Conservation (phyloP, 2,113 vertebrate genomes). For the Syngnathoides biaculeatus region DNA sequence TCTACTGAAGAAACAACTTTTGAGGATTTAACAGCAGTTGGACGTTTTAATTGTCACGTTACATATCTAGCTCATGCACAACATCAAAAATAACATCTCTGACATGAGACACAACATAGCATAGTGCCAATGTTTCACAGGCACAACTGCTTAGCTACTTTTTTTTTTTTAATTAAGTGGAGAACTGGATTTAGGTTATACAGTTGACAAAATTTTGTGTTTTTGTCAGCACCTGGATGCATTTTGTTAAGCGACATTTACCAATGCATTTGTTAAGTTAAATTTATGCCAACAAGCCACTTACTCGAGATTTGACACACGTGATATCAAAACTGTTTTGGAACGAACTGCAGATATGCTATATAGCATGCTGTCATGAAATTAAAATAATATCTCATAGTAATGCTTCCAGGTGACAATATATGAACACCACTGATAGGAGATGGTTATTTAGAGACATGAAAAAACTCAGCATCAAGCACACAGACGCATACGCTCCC, state of each 20-base stretch:
- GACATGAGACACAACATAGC: conserved; percentile 19
- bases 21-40: conserved; percentile 25
- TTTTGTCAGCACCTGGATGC: conserved; percentile 14
- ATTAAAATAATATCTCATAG: conserved; percentile 2
- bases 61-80: conserved; percentile 53
- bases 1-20: conserved; percentile 39
- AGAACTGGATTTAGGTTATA: conserved; percentile 8
- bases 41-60: conserved; percentile 42
- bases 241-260: conserved; percentile 22
- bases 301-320: conserved; percentile 7
- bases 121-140: conserved; percentile 37
- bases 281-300: conserved; percentile 14
- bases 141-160: conserved; percentile 33
- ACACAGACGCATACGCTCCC: conserved; percentile 5
- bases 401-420: conserved; percentile 9
- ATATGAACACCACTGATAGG: conserved; percentile 5
- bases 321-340: background rate
- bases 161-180: conserved; percentile 10
- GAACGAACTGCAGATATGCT: background rate
- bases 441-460: conserved; percentile 31
- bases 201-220: conserved; percentile 1
- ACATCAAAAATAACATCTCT: conserved; percentile 66
- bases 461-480: conserved; percentile 33
- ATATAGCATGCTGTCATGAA: conserved; percentile 3
- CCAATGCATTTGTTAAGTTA: conserved; percentile 13